phyloP scores from a whole-genome alignment of 92 coral and sea anemone genomes.

The Paragorgia papillata region DNA sequence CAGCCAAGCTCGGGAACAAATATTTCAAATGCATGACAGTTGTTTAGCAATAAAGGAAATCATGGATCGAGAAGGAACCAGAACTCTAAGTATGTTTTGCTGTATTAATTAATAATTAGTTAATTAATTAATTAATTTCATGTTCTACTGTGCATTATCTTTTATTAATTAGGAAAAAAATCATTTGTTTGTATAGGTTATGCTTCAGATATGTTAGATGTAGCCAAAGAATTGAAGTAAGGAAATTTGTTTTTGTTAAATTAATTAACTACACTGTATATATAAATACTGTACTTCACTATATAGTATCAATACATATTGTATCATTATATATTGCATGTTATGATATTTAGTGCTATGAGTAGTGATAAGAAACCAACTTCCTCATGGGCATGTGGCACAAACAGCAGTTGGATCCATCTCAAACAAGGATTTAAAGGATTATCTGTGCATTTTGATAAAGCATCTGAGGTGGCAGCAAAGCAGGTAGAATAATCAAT shows the following conservation, averaged over 20 bases:
- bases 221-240: slow-evolving; percentile 91
- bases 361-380: slow-evolving; percentile 79
- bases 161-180: no score
- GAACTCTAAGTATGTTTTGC: slow-evolving; percentile 71
- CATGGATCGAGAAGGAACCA: slow-evolving; percentile 80
- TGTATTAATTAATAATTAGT: no score
- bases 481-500: slow-evolving; percentile 63
- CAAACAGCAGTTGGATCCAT: slow-evolving; percentile 81
- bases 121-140: no score
- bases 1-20: slow-evolving; percentile 77
- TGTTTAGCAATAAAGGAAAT: slow-evolving; percentile 80
- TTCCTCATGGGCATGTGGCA: slow-evolving; percentile 97
- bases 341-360: slow-evolving; percentile 73
- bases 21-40: slow-evolving; percentile 76
- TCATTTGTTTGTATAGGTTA: slow-evolving; percentile 59
- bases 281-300: no score
- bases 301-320: no score
- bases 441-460: slow-evolving; percentile 69
- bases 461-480: slow-evolving; percentile 87
- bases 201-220: slow-evolving; percentile 92
- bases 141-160: no score
- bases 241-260: slow-evolving; percentile 34
- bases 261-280: no score
- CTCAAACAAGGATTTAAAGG: slow-evolving; percentile 93
- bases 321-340: no score